Base-by-base conservation (phyloP, 2,888 invertebrate species). In the Conchocele bisecta region DNA sequence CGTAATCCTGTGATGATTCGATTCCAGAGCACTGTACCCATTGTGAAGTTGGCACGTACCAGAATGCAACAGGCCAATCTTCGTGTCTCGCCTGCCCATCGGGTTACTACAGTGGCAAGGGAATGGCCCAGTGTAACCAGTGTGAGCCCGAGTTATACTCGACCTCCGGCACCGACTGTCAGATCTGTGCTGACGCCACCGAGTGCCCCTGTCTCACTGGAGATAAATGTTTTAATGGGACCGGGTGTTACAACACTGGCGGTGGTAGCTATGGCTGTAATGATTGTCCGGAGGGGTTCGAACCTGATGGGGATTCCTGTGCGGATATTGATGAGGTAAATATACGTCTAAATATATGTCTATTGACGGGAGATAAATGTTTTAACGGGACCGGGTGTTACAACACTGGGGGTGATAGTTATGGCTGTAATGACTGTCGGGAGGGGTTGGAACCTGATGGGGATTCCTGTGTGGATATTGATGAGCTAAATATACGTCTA, bases 321-420 rank as follows among this genome's bases (percentile, higher is more conserved):
- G 61, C 75, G 3, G 88, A 89, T 70, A 77, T 88, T 31, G 82
- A 88, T 73, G 88, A 88, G 83, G 88, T 88, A 71, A n/a, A n/a
- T n/a, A n/a, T n/a, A n/a, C n/a, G n/a, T n/a, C n/a, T n/a, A n/a
- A n/a, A n/a, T n/a, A n/a, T n/a, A n/a, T n/a, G n/a, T n/a, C n/a
- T n/a, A n/a, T n/a, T n/a, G n/a, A n/a, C n/a, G n/a, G n/a, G n/a
- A n/a, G n/a, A n/a, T n/a, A n/a, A n/a, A n/a, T n/a, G n/a, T n/a
- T n/a, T n/a, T n/a, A n/a, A n/a, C n/a, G n/a, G n/a, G n/a, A n/a
- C n/a, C n/a, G n/a, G n/a, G n/a, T n/a, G n/a, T n/a, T n/a, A n/a
- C n/a, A n/a, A n/a, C n/a, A n/a, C n/a, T n/a, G n/a, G n/a, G n/a
- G n/a, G n/a, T n/a, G n/a, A n/a, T n/a, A n/a, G n/a, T n/a, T n/a